Evolutionary conservation across 2,888 invertebrate genomes (phyloP).

Genomic region (Alloscopus bannaensis): DNA sequence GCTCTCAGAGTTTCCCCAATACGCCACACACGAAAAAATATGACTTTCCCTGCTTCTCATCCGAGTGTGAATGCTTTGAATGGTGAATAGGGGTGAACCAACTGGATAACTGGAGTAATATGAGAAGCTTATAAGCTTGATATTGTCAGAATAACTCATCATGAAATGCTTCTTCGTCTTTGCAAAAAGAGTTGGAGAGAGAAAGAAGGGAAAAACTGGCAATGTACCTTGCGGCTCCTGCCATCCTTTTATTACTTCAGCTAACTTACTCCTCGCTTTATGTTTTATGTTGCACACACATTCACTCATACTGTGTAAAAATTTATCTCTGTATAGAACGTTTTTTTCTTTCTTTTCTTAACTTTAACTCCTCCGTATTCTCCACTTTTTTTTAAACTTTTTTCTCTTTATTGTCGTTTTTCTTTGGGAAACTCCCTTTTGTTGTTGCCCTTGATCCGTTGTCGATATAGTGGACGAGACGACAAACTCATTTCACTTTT

Average conservation of each 20-base stretch:
- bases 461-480: neutral
- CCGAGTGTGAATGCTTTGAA: constrained; percentile 8
- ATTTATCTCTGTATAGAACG: neutral
- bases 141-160: constrained; percentile 22
- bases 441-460: neutral
- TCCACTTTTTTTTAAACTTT: neutral
- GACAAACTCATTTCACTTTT: neutral
- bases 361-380: neutral
- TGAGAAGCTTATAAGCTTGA: constrained; percentile 27
- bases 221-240: too few relatives aligned
- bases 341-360: neutral
- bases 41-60: too few relatives aligned
- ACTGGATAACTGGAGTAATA: constrained; percentile 18
- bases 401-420: neutral
- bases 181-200: neutral
- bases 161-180: neutral
- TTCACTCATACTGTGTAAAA: too few relatives aligned
- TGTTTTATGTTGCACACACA: too few relatives aligned
- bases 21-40: too few relatives aligned
- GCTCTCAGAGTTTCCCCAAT: too few relatives aligned
- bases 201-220: neutral
- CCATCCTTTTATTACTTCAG: too few relatives aligned
- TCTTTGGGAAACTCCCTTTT: neutral
- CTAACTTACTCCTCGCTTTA: too few relatives aligned
- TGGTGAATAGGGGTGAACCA: neutral